Evolutionary conservation across 2,888 invertebrate species (phyloP).

Genomic region (Sphinx pinastri): DNA sequence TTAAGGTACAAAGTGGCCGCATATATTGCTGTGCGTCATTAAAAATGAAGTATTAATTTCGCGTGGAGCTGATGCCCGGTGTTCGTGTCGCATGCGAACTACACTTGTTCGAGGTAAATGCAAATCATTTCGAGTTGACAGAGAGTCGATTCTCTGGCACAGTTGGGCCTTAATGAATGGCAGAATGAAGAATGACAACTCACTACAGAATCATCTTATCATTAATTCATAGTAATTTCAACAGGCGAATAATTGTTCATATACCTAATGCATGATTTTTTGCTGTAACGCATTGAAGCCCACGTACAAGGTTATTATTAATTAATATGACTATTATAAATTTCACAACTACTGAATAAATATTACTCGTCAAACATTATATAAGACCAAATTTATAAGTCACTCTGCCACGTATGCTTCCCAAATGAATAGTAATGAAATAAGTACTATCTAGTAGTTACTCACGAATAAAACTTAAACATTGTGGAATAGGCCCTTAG

Average conservation of each 20-base stretch:
- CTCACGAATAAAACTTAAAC: too few species aligned
- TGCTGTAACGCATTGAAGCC: neutral
- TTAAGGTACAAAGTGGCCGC: conserved; percentile 45
- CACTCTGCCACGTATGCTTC: too few species aligned
- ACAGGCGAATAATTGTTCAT: conserved; percentile 38
- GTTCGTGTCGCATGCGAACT: conserved; percentile 42
- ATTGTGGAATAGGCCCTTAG: neutral
- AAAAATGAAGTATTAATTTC: conserved; percentile 78
- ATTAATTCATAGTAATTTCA: conserved; percentile 44
- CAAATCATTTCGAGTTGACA: conserved; percentile 51
- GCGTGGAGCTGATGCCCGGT: conserved; percentile 43
- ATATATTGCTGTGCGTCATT: conserved; percentile 55
- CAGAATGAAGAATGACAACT: conserved; percentile 25
- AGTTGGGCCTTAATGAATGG: neutral
- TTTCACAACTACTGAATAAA: neutral
- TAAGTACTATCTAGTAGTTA: too few species aligned
- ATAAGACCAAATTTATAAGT: neutral
- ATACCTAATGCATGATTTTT: conserved; percentile 29
- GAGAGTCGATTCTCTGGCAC: conserved; percentile 22
- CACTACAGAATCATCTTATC: conserved; percentile 32
- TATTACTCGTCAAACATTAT: neutral
- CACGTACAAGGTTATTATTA: neutral
- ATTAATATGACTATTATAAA: too few species aligned
- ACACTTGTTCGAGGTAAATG: conserved; percentile 51
- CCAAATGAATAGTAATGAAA: too few species aligned